Evolutionary conservation across 2,797 vertebrate species (phyloP), one percentile per base, ranked within the genome.

Genomic region (Kryptolebias ocellatus): DNA sequence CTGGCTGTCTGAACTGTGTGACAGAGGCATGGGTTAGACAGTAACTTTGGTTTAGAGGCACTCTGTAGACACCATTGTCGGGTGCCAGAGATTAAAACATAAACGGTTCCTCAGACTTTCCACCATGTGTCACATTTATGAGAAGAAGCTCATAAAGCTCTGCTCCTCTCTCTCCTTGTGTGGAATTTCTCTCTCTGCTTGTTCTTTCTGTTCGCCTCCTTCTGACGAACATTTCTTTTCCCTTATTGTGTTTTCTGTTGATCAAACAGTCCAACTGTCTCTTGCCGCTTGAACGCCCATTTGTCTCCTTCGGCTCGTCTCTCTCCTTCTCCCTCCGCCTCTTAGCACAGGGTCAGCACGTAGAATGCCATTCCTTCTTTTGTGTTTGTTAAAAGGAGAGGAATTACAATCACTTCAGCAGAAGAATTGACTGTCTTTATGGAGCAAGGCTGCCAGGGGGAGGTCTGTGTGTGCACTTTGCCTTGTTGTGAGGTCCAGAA

Each of bases 391-490:
- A 70, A 84, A 66, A 81, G 52, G 53, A 80, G 45, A 86, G 80
- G 80, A 89, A 88, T 78, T 74, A 79, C 79, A 80, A 74, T 87
- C 77, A 79, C 77, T 81, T 77, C 78, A 79, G 75, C 71, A 50
- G 61, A 83, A 79, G 84, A 88, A 89, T 81, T 79, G 74, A 77
- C 83, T 80, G 85, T 81, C 56, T 89, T 87, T 84, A 84, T 87
- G 76, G 72, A 69, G 54, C 72, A 76, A 20, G 61, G 80, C 70
- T 81, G 78, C 79, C 72, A 62, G 67, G 58, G 67, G 78, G 75
- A 70, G 72, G 62, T 69, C 59, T 52, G 45, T 78, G 58, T 65
- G 61, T 57, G 46, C 62, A 11, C 50, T 77, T 12, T 53, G 79
- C 70, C 67, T 71, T 67, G 59, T 57, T 72, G 72, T 78, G 71